Conservation (phyloP, 2,113 vertebrate species). For the Pelobates fuscus region DNA sequence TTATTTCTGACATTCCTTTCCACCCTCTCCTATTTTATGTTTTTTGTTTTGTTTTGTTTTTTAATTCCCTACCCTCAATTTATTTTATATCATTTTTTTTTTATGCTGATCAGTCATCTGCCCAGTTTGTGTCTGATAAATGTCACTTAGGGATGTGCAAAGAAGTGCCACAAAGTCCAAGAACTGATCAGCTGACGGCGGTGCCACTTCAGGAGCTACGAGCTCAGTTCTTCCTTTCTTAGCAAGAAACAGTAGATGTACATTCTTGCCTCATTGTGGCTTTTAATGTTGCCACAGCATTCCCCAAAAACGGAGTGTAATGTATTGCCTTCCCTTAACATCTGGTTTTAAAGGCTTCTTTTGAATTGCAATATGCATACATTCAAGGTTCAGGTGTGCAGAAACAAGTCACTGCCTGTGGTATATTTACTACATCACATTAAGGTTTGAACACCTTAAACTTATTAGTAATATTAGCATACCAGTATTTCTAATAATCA, state of each 20-base stretch:
- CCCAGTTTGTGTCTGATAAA: conserved; percentile 71
- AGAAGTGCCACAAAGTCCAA: conserved; percentile 67
- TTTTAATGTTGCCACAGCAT: neutral
- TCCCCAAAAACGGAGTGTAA: neutral
- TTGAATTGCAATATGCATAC: too few relatives aligned
- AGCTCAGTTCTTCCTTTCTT: conserved; percentile 78
- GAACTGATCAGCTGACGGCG: conserved; percentile 65
- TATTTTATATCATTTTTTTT: conserved; percentile 58
- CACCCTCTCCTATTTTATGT: neutral
- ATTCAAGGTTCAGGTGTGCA: too few relatives aligned
- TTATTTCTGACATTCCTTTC: conserved; percentile 48
- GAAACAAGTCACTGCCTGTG: too few relatives aligned
- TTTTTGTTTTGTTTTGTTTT: conserved; percentile 8
- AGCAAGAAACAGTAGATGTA: conserved; percentile 35
- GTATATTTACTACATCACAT: too few relatives aligned
- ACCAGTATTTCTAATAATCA: too few relatives aligned
- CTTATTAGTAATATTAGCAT: too few relatives aligned
- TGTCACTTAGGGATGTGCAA: conserved; percentile 81
- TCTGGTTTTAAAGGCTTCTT: too few relatives aligned
- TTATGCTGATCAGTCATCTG: conserved; percentile 72
- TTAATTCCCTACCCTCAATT: conserved; percentile 55
- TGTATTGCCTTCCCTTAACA: too few relatives aligned
- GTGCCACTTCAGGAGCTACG: conserved; percentile 71
- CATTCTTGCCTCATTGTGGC: neutral
- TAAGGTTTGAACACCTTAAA: too few relatives aligned